Base-by-base conservation (phyloP, 1,140 invertebrate species). In the Mamestra configurata region DNA sequence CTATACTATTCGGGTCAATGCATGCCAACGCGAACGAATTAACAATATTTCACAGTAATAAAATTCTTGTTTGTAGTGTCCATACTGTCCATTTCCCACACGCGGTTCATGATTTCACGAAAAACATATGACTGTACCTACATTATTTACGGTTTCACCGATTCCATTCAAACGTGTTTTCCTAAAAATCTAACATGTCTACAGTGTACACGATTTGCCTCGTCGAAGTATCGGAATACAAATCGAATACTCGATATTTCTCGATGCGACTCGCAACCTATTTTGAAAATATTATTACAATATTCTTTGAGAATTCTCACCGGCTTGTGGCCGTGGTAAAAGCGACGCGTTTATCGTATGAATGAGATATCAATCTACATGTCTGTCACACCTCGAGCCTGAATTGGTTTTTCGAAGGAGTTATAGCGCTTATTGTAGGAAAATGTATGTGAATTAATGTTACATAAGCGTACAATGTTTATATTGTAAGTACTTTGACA, bases 301-400 rank as follows among this genome's bases (percentile, higher is more conserved):
- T 72, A 57, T 72, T 72, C 51, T 72, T 53, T 72, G 49, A 55
- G n/a, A 55, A 53, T 37, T 55, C 31, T 4, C n/a, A 55, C n/a
- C 46, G 4, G 49, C 49, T 31, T n/a, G 8, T n/a, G 31, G 31
- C 18, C 20, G 18, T 37, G 70, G 27, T 15, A 35, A 53, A 72
- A 20, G 66, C 27, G 27, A 53, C 27, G 55, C 70, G 70, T 72
- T 72, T 72, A 72, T 55, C 70, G 49, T 20, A 72, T 20, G 31
- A 55, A 37, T 72, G 43, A 72, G 70, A 40, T 72, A 72, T 55
- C 70, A 72, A 72, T 72, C 70, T 72, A 57, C 20, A 53, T 20
- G 49, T 72, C n/a, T 55, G 5, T 46, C 55, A 22, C 55, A 61
- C 37, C 61, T 22, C 24, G 43, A 53, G 37, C 40, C 70, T n/a